Evolutionary conservation across 2,888 invertebrate species (phyloP).

Genomic region (Tribolium freemani): DNA sequence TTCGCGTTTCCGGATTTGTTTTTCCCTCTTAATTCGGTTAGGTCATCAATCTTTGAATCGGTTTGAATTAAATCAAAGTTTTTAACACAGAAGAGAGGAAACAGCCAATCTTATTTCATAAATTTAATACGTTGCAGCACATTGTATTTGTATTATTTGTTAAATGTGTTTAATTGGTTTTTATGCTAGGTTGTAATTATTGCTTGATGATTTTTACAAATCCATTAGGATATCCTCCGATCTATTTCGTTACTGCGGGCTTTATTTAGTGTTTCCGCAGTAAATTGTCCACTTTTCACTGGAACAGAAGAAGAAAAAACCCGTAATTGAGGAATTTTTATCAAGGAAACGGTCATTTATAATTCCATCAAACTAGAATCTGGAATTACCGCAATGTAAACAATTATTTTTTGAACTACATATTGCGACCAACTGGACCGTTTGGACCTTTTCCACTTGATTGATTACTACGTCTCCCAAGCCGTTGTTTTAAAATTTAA

Average conservation of each 20-base stretch:
- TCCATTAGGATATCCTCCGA: conserved; percentile 9
- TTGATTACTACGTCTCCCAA: conserved; percentile 13
- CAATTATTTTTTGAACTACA: conserved; percentile 10
- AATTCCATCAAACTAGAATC: conserved; percentile 8
- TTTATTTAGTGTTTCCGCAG: conserved; percentile 48
- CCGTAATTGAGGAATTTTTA: conserved; percentile 3
- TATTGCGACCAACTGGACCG: conserved; percentile 3
- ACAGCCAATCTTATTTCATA: conserved; percentile 10
- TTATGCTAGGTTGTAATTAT: not conserved
- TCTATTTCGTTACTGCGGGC: conserved; percentile 48
- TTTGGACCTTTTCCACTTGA: conserved; percentile 25
- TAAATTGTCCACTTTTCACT: conserved; percentile 12
- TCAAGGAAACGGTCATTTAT: conserved; percentile 2
- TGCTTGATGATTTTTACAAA: not conserved
- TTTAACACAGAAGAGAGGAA: conserved; percentile 6
- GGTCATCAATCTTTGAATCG: not conserved
- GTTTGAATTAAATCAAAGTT: not conserved
- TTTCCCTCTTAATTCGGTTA: not conserved
- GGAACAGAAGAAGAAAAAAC: not conserved
- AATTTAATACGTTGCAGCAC: conserved; percentile 5
- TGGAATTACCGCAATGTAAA: conserved; percentile 22
- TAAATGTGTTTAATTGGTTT: not conserved
- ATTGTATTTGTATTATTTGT: conserved; percentile 3
- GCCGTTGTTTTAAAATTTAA: conserved; percentile 25
- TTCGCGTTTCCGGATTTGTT: conserved; percentile 24